These are phyloP conservation scores for Lethenteron reissneri DNA, from an alignment of 2,113 vertebrate species.

Conservation along the genomic window DNA sequence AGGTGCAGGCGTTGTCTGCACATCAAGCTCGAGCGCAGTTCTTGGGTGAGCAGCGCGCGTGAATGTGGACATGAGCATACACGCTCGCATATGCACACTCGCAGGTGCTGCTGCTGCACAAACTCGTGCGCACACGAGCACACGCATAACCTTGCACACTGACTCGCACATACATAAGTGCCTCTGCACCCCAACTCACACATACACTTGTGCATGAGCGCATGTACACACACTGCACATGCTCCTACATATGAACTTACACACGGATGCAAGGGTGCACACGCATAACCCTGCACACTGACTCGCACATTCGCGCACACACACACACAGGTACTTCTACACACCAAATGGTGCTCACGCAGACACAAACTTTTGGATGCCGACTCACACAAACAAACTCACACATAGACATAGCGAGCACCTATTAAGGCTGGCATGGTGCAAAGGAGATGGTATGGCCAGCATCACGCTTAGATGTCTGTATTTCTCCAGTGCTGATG, in stretches of 20 bases:
- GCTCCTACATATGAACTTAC: background rate
- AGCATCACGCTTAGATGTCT: too few species aligned
- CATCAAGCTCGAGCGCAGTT: constrained; percentile 83
- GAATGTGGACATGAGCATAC: too few species aligned
- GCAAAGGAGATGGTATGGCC: too few species aligned
- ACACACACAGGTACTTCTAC: background rate
- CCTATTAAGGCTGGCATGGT: too few species aligned
- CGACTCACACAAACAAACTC: background rate
- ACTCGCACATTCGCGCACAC: background rate
- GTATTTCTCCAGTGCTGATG: too few species aligned
- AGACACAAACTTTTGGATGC: background rate
- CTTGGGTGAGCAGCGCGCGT: constrained; percentile 33
- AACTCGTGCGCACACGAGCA: background rate
- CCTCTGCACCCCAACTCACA: background rate
- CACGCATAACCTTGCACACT: background rate
- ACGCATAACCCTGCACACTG: background rate
- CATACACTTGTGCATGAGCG: background rate
- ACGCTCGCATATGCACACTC: too few species aligned
- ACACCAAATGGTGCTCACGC: background rate
- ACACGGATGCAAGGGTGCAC: background rate
- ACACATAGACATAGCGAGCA: background rate
- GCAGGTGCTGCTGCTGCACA: background rate
- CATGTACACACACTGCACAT: background rate
- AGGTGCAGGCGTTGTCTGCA: constrained; percentile 53
- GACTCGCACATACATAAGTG: background rate